Evolutionary conservation across 2,797 vertebrate species (phyloP), one percentile per base, ranked within the genome.

Genomic region (Cirrhinus molitorella): DNA sequence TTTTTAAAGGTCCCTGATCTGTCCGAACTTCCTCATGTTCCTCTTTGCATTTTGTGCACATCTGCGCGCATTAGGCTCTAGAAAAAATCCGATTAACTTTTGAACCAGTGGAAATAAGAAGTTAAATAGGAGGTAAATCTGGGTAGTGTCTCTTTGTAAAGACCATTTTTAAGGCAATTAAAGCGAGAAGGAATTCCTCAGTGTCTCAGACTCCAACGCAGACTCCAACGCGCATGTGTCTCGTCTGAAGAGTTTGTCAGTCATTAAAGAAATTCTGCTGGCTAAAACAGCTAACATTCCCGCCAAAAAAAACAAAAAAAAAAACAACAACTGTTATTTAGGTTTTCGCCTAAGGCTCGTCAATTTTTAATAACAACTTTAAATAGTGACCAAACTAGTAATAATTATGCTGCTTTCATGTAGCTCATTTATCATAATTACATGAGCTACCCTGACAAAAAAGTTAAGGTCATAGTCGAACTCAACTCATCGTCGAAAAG

Each of bases 91-190:
- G 96, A 96, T 97, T 97, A 96, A 96, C 96, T 97, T 96, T 95
- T 96, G 96, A 97, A 97, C 96, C 93, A 95, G 95, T 95, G 94
- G 94, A 96, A 96, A 95, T 96, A 95, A 96, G 94, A 96, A 96
- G 93, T 96, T 96, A 96, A 97, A 96, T 95, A 96, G 95, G 93
- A 96, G 94, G 94, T 95, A 96, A 96, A 96, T 96, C 95, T 96
- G 94, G 90, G 91, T 94, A 95, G 94, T 95, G 95, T 95, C 94
- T 96, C 94, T 96, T 96, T 97, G 96, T 96, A 95, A 94, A 93
- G 94, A 95, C 92, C 95, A 94, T 96, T 96, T 96, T 96, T 96
- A 96, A 97, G 96, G 96, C 96, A 96, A 96, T 97, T 97, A 97
- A 96, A 96, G 95, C 95, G 95, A 96, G 95, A 93, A 96, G 95